phyloP scores from a whole-genome alignment of 2,797 vertebrate genomes.

The Coranthus polyacanthus region DNA sequence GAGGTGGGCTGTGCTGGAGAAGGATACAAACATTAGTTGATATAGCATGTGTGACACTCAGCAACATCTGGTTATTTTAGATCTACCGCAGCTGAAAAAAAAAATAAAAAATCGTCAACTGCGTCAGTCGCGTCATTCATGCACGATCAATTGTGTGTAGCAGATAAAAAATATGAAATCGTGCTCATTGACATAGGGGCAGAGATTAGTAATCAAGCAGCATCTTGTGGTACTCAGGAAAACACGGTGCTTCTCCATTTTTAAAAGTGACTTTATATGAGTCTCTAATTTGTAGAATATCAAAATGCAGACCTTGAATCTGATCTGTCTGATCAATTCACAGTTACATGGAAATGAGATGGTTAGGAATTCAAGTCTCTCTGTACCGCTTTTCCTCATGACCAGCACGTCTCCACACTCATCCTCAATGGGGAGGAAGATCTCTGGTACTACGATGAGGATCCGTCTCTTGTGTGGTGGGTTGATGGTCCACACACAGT shows the following conservation, averaged over 20 bases:
- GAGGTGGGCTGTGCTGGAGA: slow-evolving; percentile 91
- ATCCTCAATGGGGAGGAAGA: slow-evolving; percentile 97
- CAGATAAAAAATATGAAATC: too few species aligned
- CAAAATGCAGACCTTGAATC: not conserved
- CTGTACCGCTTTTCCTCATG: slow-evolving; percentile 96
- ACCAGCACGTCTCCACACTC: slow-evolving; percentile 97
- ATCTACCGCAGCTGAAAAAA: not conserved
- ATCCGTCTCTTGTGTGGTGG: slow-evolving; percentile 96
- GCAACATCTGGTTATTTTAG: too few species aligned
- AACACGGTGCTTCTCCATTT: not conserved
- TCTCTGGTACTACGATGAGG: slow-evolving; percentile 97
- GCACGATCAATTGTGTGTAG: too few species aligned
- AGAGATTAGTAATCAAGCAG: not conserved
- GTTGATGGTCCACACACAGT: slow-evolving; percentile 96
- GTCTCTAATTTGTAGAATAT: not conserved
- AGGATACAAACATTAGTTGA: slow-evolving; percentile 1
- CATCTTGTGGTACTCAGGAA: not conserved
- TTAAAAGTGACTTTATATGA: too few species aligned
- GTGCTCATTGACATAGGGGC: not conserved
- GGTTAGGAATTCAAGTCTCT: not conserved
- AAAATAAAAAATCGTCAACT: too few species aligned
- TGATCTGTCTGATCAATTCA: not conserved
- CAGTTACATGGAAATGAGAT: not conserved
- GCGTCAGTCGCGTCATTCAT: not conserved
- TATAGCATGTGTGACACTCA: not conserved